Percentiles rank a stretch among this genome's conserved stretches.
These are phyloP conservation scores for Metacarcinus magister DNA, from an alignment of 2,888 invertebrate species.

Conservation along the genomic window DNA sequence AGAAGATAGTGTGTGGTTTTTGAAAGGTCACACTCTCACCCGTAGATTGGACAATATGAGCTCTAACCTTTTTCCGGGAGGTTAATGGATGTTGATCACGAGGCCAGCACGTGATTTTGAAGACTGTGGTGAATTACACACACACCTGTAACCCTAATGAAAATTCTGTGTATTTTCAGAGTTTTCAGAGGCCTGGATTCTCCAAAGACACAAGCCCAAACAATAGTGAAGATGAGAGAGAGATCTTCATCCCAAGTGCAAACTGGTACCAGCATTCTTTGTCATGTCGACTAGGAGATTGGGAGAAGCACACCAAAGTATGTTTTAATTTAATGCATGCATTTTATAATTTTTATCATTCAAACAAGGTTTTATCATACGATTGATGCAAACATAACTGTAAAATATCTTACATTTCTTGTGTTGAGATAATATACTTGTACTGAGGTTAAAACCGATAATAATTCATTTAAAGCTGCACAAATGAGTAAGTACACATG, in stretches of 20 bases:
- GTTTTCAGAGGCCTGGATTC: neutral
- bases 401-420: neutral
- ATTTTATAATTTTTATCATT: neutral
- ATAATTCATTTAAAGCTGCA: neutral
- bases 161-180: neutral
- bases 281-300: constrained; percentile 88
- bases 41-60: too few species aligned
- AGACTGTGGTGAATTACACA: neutral
- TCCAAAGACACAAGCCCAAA: constrained; percentile 46
- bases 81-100: too few species aligned
- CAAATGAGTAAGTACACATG: neutral
- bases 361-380: neutral
- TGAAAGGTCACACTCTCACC: too few species aligned
- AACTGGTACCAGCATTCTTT: constrained; percentile 74
- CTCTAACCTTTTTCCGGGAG: too few species aligned
- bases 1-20: too few species aligned
- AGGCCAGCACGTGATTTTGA: too few species aligned
- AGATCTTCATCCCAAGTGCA: constrained; percentile 71
- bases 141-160: neutral
- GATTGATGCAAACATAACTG: neutral
- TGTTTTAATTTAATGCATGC: neutral
- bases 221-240: constrained; percentile 72
- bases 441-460: neutral
- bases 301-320: constrained; percentile 95
- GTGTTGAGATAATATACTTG: neutral